Percentiles rank a stretch among this genome's conserved stretches.
These are phyloP conservation scores for Phalacrocorax aristotelis DNA, from an alignment of 2,113 vertebrate species.

Conservation along the genomic window DNA sequence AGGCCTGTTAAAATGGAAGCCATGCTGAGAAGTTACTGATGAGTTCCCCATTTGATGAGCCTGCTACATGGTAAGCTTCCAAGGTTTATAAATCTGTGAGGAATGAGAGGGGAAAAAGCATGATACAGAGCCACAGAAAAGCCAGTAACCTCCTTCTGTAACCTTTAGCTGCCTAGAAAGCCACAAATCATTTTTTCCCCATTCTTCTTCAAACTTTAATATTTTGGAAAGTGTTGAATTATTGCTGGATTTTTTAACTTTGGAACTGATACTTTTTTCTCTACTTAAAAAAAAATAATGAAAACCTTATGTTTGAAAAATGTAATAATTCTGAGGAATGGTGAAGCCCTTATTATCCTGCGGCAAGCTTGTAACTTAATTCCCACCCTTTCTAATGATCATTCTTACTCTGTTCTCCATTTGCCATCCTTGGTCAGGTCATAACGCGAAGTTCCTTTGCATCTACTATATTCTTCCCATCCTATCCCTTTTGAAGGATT, in stretches of 20 bases:
- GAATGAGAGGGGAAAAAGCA: neutral
- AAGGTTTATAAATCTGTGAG: neutral
- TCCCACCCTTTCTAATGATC: neutral
- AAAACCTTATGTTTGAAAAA: constrained; percentile 37
- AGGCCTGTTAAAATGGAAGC: constrained; percentile 22
- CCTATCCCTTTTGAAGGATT: neutral
- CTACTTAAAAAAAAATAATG: neutral
- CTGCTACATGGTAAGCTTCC: neutral
- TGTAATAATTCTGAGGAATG: neutral
- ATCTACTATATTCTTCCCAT: neutral
- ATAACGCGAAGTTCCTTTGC: neutral
- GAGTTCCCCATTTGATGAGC: neutral
- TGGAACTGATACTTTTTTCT: neutral
- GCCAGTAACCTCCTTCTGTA: neutral
- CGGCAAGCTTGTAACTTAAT: neutral
- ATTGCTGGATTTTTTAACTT: neutral
- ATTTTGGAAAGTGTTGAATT: constrained; percentile 36
- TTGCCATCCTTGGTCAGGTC: neutral
- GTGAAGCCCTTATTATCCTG: neutral
- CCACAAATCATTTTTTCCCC: neutral
- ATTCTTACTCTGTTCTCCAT: neutral
- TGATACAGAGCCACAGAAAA: neutral
- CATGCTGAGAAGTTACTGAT: neutral
- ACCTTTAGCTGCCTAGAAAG: neutral
- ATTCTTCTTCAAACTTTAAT: neutral